Evolutionary conservation across 2,797 vertebrate genomes (phyloP).

Genomic region (Vespertilio murinus): DNA sequence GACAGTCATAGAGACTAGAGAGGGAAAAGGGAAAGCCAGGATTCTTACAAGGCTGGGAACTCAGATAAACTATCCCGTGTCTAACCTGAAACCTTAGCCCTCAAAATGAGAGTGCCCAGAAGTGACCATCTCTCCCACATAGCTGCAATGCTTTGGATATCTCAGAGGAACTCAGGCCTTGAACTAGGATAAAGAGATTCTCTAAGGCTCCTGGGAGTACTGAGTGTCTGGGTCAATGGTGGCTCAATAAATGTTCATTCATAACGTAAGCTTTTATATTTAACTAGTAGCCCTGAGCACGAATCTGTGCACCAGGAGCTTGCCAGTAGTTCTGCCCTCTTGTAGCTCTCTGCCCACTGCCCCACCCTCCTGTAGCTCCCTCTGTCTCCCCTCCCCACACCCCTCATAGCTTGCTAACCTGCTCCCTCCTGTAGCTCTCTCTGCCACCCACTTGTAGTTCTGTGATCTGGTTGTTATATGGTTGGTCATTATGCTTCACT

Average conservation of each 20-base stretch:
- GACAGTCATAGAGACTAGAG: background rate
- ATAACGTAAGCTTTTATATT: background rate
- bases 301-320: too few relatives aligned
- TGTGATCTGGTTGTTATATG: too few relatives aligned
- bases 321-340: too few relatives aligned
- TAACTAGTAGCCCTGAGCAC: background rate
- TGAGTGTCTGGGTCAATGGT: background rate
- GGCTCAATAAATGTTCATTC: background rate
- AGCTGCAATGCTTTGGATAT: background rate
- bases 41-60: background rate
- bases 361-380: too few relatives aligned
- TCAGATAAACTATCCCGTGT: background rate
- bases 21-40: background rate
- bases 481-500: too few relatives aligned
- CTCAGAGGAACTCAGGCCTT: background rate
- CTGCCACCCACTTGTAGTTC: too few relatives aligned
- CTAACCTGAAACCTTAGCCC: background rate
- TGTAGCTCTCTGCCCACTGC: too few relatives aligned
- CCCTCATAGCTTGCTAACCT: too few relatives aligned
- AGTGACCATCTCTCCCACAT: background rate
- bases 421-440: too few relatives aligned
- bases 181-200: background rate
- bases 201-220: background rate
- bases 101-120: background rate
- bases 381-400: too few relatives aligned